A percentile compares a stretch with the other conserved stretches of the same genome.
phyloP scores from a whole-genome alignment of 2,888 invertebrate genomes.

The Andrena hattorfiana region DNA sequence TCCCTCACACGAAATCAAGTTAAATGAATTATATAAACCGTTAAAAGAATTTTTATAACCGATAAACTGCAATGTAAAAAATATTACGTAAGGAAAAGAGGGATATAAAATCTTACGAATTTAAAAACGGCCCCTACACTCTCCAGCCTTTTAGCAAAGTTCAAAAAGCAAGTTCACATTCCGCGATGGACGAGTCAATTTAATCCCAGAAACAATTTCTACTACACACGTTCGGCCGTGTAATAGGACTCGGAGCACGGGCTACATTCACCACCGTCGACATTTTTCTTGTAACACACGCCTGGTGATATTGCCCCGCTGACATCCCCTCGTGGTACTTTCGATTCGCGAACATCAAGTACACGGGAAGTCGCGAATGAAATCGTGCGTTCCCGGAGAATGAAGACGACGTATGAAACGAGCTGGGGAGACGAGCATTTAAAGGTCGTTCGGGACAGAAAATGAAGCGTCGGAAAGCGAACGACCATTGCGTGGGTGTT shows the following conservation, averaged over 20 bases:
- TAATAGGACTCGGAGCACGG: neutral
- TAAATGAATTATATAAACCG: no score
- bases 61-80: no score
- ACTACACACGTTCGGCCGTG: no score
- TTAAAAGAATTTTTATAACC: no score
- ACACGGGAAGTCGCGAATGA: conserved; percentile 30
- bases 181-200: no score
- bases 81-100: no score
- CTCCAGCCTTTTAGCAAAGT: no score
- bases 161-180: no score
- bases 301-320: conserved; percentile 7
- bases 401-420: conserved; percentile 56
- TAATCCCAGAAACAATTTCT: no score
- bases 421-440: conserved; percentile 61
- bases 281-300: neutral
- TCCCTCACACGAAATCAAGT: no score
- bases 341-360: conserved; percentile 30
- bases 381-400: conserved; percentile 50
- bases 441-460: conserved; percentile 70
- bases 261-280: conserved; percentile 9
- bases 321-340: conserved; percentile 16
- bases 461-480: conserved; percentile 67
- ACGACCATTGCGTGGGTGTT: conserved; percentile 75
- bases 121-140: no score
- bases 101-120: no score